Evolutionary conservation across 2,888 invertebrate genomes (phyloP), one percentile per base, ranked within the genome.

Genomic region (Schizaphis graminum): DNA sequence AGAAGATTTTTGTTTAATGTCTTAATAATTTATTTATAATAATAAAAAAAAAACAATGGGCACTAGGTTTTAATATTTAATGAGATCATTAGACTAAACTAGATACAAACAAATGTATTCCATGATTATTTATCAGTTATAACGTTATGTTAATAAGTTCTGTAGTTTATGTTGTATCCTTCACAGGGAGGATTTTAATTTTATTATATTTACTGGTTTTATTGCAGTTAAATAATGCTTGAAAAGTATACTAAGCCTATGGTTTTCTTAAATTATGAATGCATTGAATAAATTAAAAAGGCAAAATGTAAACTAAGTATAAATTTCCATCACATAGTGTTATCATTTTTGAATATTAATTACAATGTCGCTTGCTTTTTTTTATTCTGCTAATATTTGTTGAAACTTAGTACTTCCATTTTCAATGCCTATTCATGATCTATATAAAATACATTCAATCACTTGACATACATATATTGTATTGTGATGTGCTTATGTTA

Each of bases 1-100:
- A 94, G 94, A 91, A 94, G 91, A 94, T 53, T 94, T 94, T 94
- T 86, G 86, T 41, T 8, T 94, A 44, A 61, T 47, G 35, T 26
- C 77, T 7, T 56, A 35, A 61, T 35, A 61, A 85, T 47, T 56
- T 53, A 88, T 47, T 53, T 28, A 56, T 41, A 57, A n/a, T n/a
- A n/a, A 44, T 77, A 0, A 92, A 53, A 26, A 47, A 44, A 24
- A 47, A 16, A 77, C 11, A 13, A 53, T 35, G 89, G 89, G 57
- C 85, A 57, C 35, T 93, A 84, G 89, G 44, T 89, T 89, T 56
- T 77, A 47, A 44, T 44, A 47, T 44, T 47, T 16, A 90, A 85
- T 85, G 53, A 87, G 8, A 90, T 85, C 13, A 89, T 93, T 92
- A 92, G 67, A 49, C 16, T 67, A 61, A 92, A 28, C 2, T 88